Evolutionary conservation across 2,888 invertebrate species (phyloP).

Genomic region (Coecobrya sp.): DNA sequence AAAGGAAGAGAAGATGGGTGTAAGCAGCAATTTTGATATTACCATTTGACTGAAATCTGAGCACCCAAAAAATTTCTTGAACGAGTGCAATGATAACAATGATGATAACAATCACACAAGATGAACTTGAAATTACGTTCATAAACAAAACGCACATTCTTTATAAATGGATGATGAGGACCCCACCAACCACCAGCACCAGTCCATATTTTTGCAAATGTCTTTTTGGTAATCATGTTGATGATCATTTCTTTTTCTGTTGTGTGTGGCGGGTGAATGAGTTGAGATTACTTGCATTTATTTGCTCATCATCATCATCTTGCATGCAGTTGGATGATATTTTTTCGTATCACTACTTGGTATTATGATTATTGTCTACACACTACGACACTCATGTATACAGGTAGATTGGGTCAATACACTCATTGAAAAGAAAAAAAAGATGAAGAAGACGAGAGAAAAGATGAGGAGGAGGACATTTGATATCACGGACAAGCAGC

Average conservation of each 20-base stretch:
- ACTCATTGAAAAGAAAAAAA: constrained; percentile 68
- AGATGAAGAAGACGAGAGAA: constrained; percentile 5
- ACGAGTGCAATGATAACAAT: constrained; percentile 54
- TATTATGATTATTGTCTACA: constrained; percentile 67
- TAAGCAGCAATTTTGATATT: constrained; percentile 38
- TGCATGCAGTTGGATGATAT: constrained; percentile 13
- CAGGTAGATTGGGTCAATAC: constrained; percentile 81
- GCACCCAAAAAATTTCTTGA: constrained; percentile 50
- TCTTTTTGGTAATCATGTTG: constrained; percentile 64
- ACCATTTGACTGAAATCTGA: constrained; percentile 35
- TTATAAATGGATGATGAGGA: constrained; percentile 12
- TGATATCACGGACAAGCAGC: constrained; percentile 79
- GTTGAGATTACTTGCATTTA: constrained; percentile 43
- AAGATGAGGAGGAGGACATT: constrained; percentile 81
- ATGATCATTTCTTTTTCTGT: constrained; percentile 34
- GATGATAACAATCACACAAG: constrained; percentile 80
- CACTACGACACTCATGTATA: background rate
- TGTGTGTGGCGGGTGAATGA: constrained; percentile 17
- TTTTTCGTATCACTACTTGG: constrained; percentile 26
- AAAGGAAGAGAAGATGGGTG: constrained; percentile 29
- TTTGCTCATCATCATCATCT: constrained; percentile 3
- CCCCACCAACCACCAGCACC: constrained; percentile 69
- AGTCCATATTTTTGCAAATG: constrained; percentile 75
- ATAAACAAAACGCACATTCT: constrained; percentile 78
- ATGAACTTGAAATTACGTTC: constrained; percentile 79